Percentiles rank a stretch among this genome's conserved stretches.
phyloP scores from a whole-genome alignment of 2,888 invertebrate species.

The Tinea semifulvella region DNA sequence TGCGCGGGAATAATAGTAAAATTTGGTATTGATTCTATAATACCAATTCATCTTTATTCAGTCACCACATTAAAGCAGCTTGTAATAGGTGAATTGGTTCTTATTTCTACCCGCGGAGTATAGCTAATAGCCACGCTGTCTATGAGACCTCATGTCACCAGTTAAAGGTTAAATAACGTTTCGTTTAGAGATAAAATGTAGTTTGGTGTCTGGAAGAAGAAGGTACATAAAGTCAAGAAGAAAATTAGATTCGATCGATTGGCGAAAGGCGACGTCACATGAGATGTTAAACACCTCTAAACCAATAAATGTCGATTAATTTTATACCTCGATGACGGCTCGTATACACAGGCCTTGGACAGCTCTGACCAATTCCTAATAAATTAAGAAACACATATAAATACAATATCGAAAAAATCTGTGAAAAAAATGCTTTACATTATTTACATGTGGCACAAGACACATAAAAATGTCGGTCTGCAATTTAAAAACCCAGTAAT shows the following conservation, averaged over 20 bases:
- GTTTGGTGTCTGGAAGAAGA: background rate
- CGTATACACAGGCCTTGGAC: constrained; percentile 37
- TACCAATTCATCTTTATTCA: no score
- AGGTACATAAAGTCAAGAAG: background rate
- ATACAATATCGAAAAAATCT: constrained; percentile 13
- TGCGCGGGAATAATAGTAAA: no score
- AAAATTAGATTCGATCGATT: background rate
- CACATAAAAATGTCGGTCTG: background rate
- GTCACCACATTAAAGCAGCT: no score
- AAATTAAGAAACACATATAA: constrained; percentile 32
- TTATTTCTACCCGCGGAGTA: no score
- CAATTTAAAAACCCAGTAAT: no score
- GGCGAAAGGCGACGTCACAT: constrained; percentile 18
- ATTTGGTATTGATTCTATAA: no score
- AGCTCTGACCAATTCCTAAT: constrained; percentile 38
- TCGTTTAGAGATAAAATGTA: background rate
- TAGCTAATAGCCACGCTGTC: no score
- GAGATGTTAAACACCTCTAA: constrained; percentile 29
- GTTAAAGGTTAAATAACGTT: no score
- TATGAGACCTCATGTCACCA: no score
- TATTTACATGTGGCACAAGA: constrained; percentile 34
- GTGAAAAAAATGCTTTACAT: constrained; percentile 46
- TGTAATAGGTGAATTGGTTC: no score
- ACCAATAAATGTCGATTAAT: constrained; percentile 25
- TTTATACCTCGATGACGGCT: constrained; percentile 55